phyloP scores from a whole-genome alignment of 2,113 vertebrate species.

The Corythornis vintsioides region DNA sequence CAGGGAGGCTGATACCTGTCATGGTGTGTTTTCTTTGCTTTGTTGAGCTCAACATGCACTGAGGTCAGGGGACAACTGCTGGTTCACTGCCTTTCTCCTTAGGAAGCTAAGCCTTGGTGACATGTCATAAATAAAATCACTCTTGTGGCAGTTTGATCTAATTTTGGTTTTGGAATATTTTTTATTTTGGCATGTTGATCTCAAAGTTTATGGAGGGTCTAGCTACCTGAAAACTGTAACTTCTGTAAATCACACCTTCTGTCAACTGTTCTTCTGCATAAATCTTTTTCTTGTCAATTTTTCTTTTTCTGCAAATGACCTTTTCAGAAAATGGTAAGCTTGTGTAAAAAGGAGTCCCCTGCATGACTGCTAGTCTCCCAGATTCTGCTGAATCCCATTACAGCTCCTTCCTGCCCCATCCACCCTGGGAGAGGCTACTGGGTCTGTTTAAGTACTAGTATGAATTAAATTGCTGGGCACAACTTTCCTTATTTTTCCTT shows the following conservation, averaged over 20 bases:
- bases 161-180: not conserved
- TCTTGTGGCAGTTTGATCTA: not conserved
- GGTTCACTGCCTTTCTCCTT: not conserved
- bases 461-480: not conserved
- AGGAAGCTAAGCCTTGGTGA: not conserved
- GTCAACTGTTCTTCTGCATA: not conserved
- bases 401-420: not conserved
- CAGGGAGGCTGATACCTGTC: not conserved
- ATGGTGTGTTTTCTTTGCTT: not conserved
- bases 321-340: not conserved
- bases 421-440: not conserved
- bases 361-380: not conserved
- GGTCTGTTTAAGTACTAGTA: not conserved
- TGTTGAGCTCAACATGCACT: not conserved
- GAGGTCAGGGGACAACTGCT: not conserved
- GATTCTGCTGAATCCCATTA: not conserved
- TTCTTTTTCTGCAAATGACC: not conserved
- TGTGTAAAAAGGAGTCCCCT: not conserved
- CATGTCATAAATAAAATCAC: not conserved
- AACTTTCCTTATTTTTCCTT: not conserved
- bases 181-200: not conserved
- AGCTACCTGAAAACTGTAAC: not conserved
- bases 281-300: not conserved
- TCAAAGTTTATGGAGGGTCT: not conserved
- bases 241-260: not conserved